Percentiles rank a stretch among this genome's conserved stretches.
Evolutionary conservation across 2,113 vertebrate genomes (phyloP).

Genomic region (Sigmodon hispidus): DNA sequence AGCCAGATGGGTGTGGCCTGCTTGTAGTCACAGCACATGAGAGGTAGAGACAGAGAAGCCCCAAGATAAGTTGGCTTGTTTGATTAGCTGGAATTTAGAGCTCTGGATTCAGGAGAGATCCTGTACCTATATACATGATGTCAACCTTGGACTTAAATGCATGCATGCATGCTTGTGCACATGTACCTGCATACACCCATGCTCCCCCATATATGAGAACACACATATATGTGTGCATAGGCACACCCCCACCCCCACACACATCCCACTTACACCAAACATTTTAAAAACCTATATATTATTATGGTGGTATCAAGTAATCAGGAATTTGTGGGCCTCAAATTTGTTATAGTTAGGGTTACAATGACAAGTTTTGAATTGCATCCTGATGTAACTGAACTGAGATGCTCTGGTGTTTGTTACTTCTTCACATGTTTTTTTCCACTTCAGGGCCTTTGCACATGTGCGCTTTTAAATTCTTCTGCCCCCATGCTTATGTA

Average conservation of each 20-base stretch:
- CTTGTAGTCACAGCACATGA: background rate
- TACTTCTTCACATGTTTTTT: background rate
- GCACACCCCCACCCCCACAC: rapidly evolving
- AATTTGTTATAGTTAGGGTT: background rate
- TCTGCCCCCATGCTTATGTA: background rate
- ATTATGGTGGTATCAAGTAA: background rate
- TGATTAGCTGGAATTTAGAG: no score
- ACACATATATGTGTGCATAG: background rate
- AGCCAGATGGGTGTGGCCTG: background rate
- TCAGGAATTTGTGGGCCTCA: background rate
- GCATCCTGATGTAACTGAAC: background rate
- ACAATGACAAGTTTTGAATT: background rate
- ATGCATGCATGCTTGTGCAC: background rate
- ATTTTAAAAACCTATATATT: background rate
- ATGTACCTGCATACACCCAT: background rate
- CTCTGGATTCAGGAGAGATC: background rate
- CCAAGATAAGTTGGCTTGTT: background rate
- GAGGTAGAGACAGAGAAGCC: background rate
- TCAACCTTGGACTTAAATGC: background rate
- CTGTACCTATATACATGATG: background rate
- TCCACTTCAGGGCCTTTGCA: background rate
- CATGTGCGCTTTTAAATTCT: background rate
- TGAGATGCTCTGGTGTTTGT: background rate
- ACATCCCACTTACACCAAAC: background rate
- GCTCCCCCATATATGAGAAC: background rate